Evolutionary conservation across 2,888 invertebrate species (phyloP), one percentile per base, ranked within the genome.

Genomic region (Drosophila subsilvestris): DNA sequence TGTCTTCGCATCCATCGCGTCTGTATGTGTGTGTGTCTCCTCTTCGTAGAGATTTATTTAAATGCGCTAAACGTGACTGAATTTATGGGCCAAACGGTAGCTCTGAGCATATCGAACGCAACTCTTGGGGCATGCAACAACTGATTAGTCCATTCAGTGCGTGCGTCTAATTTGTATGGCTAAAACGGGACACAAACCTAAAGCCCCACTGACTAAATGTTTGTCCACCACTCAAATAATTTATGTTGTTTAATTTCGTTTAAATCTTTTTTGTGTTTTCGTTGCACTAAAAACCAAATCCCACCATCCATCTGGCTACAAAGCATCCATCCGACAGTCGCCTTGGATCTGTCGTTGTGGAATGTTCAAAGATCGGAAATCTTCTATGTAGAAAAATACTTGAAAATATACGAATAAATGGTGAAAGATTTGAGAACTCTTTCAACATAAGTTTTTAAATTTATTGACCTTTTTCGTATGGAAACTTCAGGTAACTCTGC

Each of bases 51-150:
- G 80, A 81, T 83, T 85, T 72, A 76, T 79, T 78, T 79, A 89
- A 90, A 90, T 89, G 80, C 81, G 57, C 63, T 54, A 80, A 90
- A 90, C 90, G 90, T 90, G 90, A 83, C 90, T 81, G 68, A 89
- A 90, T 90, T 90, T 90, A 90, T 89, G 72, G 32, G 65, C 42
- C 67, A 66, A 67, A 47, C 55, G 29, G 67, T 43, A n/a, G 42
- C 67, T 29, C 47, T 32, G 12, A 1, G 12, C 3, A 10, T 32
- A 4, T 10, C 4, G 12, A 32, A 32, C 32, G 12, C 12, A 27
- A 62, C 37, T 6, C 37, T n/a, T 37, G 37, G 62, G 58, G 49
- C 58, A 66, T 62, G 29, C 63, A 50, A 70, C 44, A 62, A 43
- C 71, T 85, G 83, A 72, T 85, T 65, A 74, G 79, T 54, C 51